phyloP scores from a whole-genome alignment of 2,113 vertebrate genomes.

The Xyrauchen texanus region DNA sequence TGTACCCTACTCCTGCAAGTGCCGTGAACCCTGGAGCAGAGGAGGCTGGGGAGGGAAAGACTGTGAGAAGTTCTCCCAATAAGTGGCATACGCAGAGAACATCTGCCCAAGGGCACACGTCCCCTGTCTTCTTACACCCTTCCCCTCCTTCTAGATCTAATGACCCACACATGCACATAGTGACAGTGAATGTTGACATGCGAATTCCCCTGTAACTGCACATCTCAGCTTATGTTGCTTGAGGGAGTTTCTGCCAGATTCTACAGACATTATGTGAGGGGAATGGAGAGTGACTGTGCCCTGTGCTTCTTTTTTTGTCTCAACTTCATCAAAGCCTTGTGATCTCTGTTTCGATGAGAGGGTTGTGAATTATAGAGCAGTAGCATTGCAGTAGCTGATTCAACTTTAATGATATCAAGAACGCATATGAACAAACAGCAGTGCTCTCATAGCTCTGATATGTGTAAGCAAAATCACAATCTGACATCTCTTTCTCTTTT shows the following conservation, averaged over 20 bases:
- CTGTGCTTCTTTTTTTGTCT: background rate
- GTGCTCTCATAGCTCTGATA: conserved; percentile 20
- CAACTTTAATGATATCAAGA: conserved; percentile 46
- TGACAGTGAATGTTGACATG: conserved; percentile 5
- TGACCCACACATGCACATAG: background rate
- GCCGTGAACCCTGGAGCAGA: no score
- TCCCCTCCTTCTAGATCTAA: background rate
- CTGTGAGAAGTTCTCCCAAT: no score
- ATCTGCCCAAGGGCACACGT: conserved; percentile 11
- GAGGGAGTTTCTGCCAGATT: conserved; percentile 4
- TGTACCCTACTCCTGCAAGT: no score
- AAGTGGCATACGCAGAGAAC: background rate
- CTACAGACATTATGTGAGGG: background rate
- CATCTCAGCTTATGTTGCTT: conserved; percentile 20
- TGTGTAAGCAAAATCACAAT: background rate
- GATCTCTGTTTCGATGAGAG: conserved; percentile 22
- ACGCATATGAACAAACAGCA: conserved; percentile 36
- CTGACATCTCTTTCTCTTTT: background rate
- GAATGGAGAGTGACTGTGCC: conserved; percentile 16
- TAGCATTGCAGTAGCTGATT: conserved; percentile 29
- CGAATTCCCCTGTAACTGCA: background rate
- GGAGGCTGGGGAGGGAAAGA: no score
- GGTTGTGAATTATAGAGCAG: conserved; percentile 46
- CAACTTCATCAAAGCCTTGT: conserved; percentile 31
- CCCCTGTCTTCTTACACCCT: background rate